Evolutionary conservation across 2,888 invertebrate species (phyloP).

Genomic region (Dolichomitus sp.): DNA sequence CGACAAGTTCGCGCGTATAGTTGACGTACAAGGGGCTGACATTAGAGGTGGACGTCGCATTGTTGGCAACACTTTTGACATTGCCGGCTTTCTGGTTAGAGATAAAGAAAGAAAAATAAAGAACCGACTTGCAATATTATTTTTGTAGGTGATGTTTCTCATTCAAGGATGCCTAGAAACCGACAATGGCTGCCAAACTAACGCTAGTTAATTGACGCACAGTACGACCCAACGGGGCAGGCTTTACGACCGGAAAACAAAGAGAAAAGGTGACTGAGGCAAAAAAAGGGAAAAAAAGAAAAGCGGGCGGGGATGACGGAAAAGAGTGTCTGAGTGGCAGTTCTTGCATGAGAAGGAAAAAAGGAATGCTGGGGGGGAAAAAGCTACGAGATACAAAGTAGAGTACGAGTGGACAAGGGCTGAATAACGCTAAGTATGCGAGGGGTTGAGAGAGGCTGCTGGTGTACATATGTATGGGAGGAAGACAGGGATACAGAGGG

Average conservation of each 20-base stretch:
- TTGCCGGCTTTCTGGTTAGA: background rate
- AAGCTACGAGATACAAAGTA: slow-evolving; percentile 25
- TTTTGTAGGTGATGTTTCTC: background rate
- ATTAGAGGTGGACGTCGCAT: background rate
- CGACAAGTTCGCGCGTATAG: background rate
- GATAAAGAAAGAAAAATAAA: background rate
- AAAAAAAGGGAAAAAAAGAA: background rate
- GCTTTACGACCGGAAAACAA: background rate
- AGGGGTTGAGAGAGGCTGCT: slow-evolving; percentile 6
- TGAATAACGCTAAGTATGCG: slow-evolving; percentile 7
- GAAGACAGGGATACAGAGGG: slow-evolving; percentile 55
- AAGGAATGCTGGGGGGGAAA: slow-evolving; percentile 5
- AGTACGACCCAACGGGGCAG: background rate
- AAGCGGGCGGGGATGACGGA: background rate
- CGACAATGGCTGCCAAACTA: background rate
- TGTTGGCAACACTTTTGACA: background rate
- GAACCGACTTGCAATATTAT: background rate
- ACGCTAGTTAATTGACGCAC: slow-evolving; percentile 1
- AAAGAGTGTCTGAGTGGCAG: slow-evolving; percentile 34
- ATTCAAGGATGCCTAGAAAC: background rate
- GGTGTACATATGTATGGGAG: slow-evolving; percentile 23
- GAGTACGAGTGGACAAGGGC: slow-evolving; percentile 21
- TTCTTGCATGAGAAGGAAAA: slow-evolving; percentile 8
- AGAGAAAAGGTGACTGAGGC: background rate
- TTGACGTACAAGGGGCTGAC: background rate